A percentile compares a stretch with the other conserved stretches of the same genome.
phyloP scores from a whole-genome alignment of 2,888 invertebrate genomes.

The Synergus itoensis region DNA sequence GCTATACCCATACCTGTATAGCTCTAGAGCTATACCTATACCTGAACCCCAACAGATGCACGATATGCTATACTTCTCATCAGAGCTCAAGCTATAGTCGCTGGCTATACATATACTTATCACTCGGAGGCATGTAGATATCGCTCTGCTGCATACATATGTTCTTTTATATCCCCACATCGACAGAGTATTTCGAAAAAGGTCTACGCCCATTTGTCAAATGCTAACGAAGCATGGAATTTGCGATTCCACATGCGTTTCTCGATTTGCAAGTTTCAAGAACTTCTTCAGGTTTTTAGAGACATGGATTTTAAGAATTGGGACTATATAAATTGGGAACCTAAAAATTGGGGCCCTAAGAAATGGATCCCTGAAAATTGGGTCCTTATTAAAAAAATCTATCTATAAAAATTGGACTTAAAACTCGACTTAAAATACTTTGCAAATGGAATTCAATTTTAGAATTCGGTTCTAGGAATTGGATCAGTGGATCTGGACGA shows the following conservation, averaged over 20 bases:
- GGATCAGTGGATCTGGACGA: not conserved
- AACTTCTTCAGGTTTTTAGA: not conserved
- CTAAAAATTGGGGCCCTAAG: no score
- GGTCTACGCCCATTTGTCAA: constrained; percentile 41
- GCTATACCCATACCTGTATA: no score
- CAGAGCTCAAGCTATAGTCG: constrained; percentile 14
- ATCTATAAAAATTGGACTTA: not conserved
- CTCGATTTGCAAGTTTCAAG: not conserved
- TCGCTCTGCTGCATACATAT: not conserved
- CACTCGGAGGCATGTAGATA: not conserved
- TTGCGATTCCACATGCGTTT: not conserved
- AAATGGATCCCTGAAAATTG: no score
- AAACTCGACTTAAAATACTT: no score
- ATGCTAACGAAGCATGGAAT: constrained; percentile 17
- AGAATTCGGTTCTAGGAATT: not conserved
- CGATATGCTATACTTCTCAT: constrained; percentile 26
- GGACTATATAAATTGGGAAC: no score
- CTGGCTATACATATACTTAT: constrained; percentile 14
- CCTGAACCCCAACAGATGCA: not conserved
- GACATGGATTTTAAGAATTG: not conserved
- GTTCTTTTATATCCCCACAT: not conserved
- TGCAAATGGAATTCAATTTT: not conserved
- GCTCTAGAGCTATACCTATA: not conserved
- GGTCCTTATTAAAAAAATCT: not conserved
- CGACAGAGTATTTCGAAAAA: constrained; percentile 21